Percentiles rank a stretch among this genome's conserved stretches.
Conservation (phyloP, 1,140 invertebrate species). For the Drosophila novamexicana region DNA sequence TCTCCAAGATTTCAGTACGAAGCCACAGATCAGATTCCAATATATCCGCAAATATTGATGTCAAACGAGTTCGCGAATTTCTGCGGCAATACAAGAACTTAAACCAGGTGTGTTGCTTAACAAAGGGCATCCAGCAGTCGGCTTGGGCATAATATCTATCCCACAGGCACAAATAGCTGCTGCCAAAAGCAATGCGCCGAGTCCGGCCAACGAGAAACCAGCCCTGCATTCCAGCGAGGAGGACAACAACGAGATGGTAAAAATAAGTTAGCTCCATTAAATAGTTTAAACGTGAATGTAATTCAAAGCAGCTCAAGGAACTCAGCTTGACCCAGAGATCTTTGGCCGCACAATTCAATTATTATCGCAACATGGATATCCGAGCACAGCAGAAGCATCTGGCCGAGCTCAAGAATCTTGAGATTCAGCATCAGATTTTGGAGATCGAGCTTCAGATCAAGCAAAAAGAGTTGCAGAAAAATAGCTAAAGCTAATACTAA, state of each 20-base stretch:
- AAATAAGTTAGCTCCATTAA: neutral
- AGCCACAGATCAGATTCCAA: neutral
- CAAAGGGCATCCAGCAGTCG: neutral
- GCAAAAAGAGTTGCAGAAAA: neutral
- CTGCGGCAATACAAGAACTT: neutral
- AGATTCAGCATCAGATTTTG: conserved; percentile 19
- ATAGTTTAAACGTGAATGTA: too few relatives aligned
- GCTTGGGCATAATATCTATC: neutral
- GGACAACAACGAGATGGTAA: neutral
- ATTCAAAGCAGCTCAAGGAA: neutral
- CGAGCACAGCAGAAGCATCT: conserved; percentile 26
- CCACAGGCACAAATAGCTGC: neutral
- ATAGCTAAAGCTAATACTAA: too few relatives aligned
- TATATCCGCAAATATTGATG: neutral
- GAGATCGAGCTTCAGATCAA: conserved; percentile 21
- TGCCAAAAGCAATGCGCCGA: neutral
- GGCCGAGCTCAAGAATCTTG: conserved; percentile 25
- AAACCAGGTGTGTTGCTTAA: neutral
- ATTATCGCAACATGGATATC: conserved; percentile 22
- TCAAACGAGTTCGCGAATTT: neutral
- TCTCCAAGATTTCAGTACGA: neutral
- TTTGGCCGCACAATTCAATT: neutral
- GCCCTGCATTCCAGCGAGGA: neutral
- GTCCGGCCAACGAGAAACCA: too few relatives aligned
- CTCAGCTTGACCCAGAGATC: neutral